These are phyloP conservation scores for Aphis gossypii DNA, from an alignment of 1,140 invertebrate species.

Conservation along the genomic window DNA sequence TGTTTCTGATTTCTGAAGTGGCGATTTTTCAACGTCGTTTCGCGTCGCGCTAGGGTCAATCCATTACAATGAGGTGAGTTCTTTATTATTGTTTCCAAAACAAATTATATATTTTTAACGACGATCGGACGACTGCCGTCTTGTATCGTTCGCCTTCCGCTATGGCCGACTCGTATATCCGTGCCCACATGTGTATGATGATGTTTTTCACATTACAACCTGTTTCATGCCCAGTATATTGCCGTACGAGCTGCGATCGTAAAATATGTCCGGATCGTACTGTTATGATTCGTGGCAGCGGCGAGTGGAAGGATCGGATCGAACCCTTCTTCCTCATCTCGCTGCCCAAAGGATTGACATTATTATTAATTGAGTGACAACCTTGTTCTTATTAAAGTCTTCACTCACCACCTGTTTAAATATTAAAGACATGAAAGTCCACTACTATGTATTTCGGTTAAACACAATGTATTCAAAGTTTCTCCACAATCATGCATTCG, in stretches of 20 bases:
- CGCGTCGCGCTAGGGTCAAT: not conserved
- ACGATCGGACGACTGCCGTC: no score
- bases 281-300: not conserved
- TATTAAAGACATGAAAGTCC: not conserved
- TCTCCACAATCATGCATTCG: not conserved
- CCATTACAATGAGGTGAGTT: constrained; percentile 36
- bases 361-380: not conserved
- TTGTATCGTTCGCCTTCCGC: not conserved
- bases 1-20: not conserved
- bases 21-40: not conserved
- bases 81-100: not conserved
- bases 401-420: not conserved
- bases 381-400: not conserved
- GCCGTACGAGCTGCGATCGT: no score
- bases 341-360: not conserved
- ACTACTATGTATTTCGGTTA: fast-evolving
- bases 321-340: not conserved
- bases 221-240: not conserved
- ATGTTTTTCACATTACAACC: not conserved
- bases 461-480: not conserved
- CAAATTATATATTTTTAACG: not conserved
- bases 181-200: not conserved
- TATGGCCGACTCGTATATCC: no score
- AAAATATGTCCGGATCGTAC: not conserved
- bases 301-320: not conserved